Evolutionary conservation across 2,113 vertebrate genomes (phyloP).

Genomic region (Antennarius striatus): DNA sequence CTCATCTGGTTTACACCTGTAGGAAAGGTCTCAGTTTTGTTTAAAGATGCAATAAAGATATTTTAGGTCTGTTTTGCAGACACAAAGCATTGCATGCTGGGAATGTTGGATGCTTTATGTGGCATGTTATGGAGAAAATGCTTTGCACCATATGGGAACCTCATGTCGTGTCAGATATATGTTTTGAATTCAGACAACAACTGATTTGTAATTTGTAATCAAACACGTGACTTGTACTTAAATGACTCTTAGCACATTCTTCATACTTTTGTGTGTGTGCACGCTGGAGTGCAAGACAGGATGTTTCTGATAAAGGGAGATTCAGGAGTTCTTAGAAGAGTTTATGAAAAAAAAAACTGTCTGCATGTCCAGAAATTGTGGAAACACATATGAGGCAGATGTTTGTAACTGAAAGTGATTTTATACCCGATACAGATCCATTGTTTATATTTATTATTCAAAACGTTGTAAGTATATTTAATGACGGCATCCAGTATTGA

Average conservation of each 20-base stretch:
- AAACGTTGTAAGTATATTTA: slow-evolving; percentile 27
- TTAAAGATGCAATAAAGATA: slow-evolving; percentile 34
- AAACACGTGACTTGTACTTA: slow-evolving; percentile 26
- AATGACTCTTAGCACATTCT: slow-evolving; percentile 19
- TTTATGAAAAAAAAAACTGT: slow-evolving; percentile 15
- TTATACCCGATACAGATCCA: slow-evolving; percentile 15
- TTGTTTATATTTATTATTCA: slow-evolving; percentile 54
- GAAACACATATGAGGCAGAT: slow-evolving; percentile 22
- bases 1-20: slow-evolving; percentile 46
- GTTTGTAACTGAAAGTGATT: slow-evolving; percentile 11
- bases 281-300: slow-evolving; percentile 3
- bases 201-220: slow-evolving; percentile 46
- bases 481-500: slow-evolving; percentile 28
- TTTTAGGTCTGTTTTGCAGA: slow-evolving; percentile 33
- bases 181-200: slow-evolving; percentile 28
- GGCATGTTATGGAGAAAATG: slow-evolving; percentile 33
- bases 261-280: slow-evolving; percentile 8
- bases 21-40: slow-evolving; percentile 27
- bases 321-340: slow-evolving; percentile 39
- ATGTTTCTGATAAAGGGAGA: slow-evolving; percentile 32
- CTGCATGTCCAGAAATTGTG: slow-evolving; percentile 25
- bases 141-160: slow-evolving; percentile 46
- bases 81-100: slow-evolving; percentile 29
- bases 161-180: slow-evolving; percentile 9
- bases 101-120: slow-evolving; percentile 34